Evolutionary conservation across 2,113 vertebrate species (phyloP).

Genomic region (Leptobrachium leishanense): DNA sequence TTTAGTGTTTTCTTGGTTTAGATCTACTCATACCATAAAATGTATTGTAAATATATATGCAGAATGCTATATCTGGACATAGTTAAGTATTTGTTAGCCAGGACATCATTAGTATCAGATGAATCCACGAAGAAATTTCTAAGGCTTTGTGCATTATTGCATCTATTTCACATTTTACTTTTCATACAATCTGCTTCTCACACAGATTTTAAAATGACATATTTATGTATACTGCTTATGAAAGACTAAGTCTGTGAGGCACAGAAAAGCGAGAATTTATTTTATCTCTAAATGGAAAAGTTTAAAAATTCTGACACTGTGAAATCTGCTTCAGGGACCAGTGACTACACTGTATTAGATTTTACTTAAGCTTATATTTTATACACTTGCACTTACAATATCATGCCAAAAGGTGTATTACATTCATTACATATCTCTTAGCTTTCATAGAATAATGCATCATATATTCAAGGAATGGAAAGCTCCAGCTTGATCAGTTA

Average conservation of each 20-base stretch:
- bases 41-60: slow-evolving; percentile 34
- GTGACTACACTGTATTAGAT: neutral
- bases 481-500: slow-evolving; percentile 8
- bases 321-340: slow-evolving; percentile 28
- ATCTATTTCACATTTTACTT: neutral
- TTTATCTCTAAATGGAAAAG: neutral
- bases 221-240: neutral
- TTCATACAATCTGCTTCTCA: neutral
- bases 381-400: slow-evolving; percentile 3
- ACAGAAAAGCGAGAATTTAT: neutral
- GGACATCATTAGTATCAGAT: slow-evolving; percentile 12
- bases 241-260: neutral
- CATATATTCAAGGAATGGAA: slow-evolving; percentile 16
- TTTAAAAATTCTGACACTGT: slow-evolving; percentile 9
- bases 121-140: slow-evolving; percentile 2
- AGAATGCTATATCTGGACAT: slow-evolving; percentile 18
- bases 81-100: slow-evolving; percentile 25
- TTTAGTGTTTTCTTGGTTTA: slow-evolving; percentile 19
- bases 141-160: neutral
- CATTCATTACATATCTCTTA: slow-evolving; percentile 20
- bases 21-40: slow-evolving; percentile 16
- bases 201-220: neutral
- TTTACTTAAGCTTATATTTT: slow-evolving; percentile 3
- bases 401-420: slow-evolving; percentile 6
- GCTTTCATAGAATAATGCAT: neutral